phyloP scores from a whole-genome alignment of 1,140 invertebrate species.

The Listronotus oregonensis region DNA sequence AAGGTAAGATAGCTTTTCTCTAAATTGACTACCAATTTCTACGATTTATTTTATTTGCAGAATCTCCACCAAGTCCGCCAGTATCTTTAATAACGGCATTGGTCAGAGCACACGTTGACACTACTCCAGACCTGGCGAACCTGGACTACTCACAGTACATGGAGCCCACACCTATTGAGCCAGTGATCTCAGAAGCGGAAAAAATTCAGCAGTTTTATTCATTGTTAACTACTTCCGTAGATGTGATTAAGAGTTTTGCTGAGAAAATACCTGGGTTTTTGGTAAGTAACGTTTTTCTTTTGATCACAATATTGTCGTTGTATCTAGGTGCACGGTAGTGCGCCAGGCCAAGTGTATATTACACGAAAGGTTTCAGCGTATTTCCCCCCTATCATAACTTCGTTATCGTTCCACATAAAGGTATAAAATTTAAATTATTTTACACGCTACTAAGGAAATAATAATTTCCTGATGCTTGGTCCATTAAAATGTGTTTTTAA shows the following conservation, averaged over 20 bases:
- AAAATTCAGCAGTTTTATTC: constrained; percentile 92
- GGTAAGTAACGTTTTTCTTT: constrained; percentile 7
- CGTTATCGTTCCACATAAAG: no score
- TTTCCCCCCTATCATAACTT: no score
- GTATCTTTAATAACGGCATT: constrained; percentile 91
- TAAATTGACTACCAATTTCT: not conserved
- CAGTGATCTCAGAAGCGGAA: constrained; percentile 78
- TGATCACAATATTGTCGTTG: no score
- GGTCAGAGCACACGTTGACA: constrained; percentile 91
- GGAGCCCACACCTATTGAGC: constrained; percentile 68
- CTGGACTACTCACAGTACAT: constrained; percentile 84
- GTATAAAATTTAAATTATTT: no score
- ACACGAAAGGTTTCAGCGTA: no score
- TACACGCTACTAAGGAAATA: no score
- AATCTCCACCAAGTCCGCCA: constrained; percentile 93
- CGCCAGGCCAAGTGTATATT: no score
- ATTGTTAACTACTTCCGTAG: constrained; percentile 87
- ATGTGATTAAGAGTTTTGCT: constrained; percentile 89
- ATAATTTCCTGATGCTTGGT: no score
- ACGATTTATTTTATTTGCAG: constrained; percentile 46
- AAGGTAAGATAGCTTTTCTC: constrained; percentile 52
- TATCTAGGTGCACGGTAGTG: no score
- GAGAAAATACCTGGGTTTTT: constrained; percentile 86
- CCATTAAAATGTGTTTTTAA: no score
- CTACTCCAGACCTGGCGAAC: constrained; percentile 89